Evolutionary conservation across 2,888 invertebrate genomes (phyloP), one percentile per base, ranked within the genome.

Genomic region (Amiota communis): DNA sequence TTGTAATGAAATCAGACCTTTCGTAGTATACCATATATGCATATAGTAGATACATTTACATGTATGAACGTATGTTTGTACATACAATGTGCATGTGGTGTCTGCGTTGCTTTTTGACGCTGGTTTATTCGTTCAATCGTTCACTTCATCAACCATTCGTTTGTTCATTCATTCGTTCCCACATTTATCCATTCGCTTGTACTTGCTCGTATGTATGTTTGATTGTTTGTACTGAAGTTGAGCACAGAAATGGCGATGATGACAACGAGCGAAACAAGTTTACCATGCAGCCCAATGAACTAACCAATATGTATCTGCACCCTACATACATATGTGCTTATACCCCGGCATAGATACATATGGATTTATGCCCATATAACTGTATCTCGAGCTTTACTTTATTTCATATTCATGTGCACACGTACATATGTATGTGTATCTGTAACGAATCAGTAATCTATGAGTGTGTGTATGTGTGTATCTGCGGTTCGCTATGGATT

Each of bases 401-500:
- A 12, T 53, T 70, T 56, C n/a, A 15, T 72, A 75, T 69, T 68
- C 57, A 70, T 20, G 48, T 56, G 51, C 47, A 70, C 47, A 70
- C 57, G 48, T 72, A 53, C 71, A 67, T 72, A 49, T 20, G 53
- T 51, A 20, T 3, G 23, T 53, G 53, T 12, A 57, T 57, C 11
- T 49, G 72, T 75, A 71, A 73, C 4, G 47, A 64, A 64, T 64
- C n/a, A 36, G 64, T 46, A 64, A 36, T 64, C 20, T 47, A 17
- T 64, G 47, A 13, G 13, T 53, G 68, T 70, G 56, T 57, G 46
- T 8, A 48, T 17, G 13, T 23, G 23, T 17, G 36, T 77, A 76
- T 82, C 81, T 84, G 86, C 85, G 84, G 84, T 81, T 84, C 85
- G 81, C 83, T 86, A 86, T 84, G 87, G 86, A 86, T 86, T 87